These are phyloP conservation scores for Lophura nycthemera DNA, from an alignment of 2,113 vertebrate species.

Conservation along the genomic window DNA sequence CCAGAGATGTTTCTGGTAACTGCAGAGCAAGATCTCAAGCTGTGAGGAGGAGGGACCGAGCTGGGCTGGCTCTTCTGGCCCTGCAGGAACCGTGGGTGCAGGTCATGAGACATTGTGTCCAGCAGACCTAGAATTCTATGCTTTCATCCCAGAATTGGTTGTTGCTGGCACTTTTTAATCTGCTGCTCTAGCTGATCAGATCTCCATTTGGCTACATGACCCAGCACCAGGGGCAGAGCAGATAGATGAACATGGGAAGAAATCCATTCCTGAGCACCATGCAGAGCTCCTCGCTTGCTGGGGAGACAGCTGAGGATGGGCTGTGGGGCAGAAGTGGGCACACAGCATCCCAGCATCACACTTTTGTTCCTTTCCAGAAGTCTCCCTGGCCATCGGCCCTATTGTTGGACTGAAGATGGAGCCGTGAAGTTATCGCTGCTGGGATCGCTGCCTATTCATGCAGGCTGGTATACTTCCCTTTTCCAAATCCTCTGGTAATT, in stretches of 20 bases:
- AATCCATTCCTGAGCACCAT: fast-evolving
- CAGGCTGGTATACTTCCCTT: background rate
- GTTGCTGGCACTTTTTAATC: background rate
- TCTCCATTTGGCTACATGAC: background rate
- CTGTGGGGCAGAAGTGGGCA: fast-evolving
- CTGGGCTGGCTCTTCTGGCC: background rate
- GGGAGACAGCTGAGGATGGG: background rate
- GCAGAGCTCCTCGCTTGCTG: background rate
- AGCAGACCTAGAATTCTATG: background rate
- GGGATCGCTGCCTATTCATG: constrained; percentile 15
- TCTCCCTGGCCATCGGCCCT: background rate
- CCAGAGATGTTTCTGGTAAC: fast-evolving
- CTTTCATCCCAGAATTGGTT: background rate
- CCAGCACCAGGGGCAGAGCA: no score
- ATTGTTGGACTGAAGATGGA: background rate
- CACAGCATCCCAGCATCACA: background rate
- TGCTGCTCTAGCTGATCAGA: background rate
- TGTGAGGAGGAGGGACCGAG: background rate
- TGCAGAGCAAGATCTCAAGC: background rate
- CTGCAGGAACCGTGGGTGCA: background rate
- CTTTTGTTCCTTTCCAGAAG: background rate
- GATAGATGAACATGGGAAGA: background rate
- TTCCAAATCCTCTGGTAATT: constrained; percentile 19
- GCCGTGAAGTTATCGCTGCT: background rate
- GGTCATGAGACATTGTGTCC: fast-evolving